Percentiles rank a stretch among this genome's conserved stretches.
phyloP scores from a whole-genome alignment of 2,113 vertebrate genomes.

The Thalassarche chlororhynchos region DNA sequence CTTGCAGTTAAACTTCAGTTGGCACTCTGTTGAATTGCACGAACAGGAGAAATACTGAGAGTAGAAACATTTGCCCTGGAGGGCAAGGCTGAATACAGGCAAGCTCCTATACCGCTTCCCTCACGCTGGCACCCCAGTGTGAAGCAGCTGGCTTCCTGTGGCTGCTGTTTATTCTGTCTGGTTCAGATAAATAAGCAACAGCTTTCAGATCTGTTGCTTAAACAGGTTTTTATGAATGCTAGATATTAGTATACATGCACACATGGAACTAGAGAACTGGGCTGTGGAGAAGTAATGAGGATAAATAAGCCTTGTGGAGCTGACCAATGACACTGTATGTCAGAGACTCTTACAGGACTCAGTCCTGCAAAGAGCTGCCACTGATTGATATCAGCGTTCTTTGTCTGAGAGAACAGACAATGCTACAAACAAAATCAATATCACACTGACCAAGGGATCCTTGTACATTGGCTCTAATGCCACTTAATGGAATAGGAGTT shows the following conservation, averaged over 20 bases:
- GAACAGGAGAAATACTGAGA: background rate
- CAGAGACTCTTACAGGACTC: background rate
- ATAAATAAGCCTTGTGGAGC: background rate
- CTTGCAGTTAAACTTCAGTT: background rate
- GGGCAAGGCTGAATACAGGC: background rate
- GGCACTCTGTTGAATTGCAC: background rate
- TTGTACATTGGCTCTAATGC: background rate
- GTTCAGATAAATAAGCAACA: background rate
- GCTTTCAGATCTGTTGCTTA: background rate
- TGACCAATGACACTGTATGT: background rate
- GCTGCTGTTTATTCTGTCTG: background rate
- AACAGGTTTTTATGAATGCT: background rate
- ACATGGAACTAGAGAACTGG: background rate
- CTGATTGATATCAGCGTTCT: background rate
- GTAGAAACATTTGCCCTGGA: background rate
- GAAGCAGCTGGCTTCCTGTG: background rate
- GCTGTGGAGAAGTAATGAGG: background rate
- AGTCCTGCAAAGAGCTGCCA: background rate
- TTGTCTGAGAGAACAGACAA: background rate
- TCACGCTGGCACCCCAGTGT: background rate
- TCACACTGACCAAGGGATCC: background rate
- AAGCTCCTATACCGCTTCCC: background rate
- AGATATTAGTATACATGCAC: background rate
- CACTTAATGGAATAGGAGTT: background rate
- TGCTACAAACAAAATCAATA: background rate